Percentiles rank a stretch among this genome's conserved stretches.
These are phyloP conservation scores for Oikopleura dioica DNA, from an alignment of 23 tunicate species.

Conservation along the genomic window DNA sequence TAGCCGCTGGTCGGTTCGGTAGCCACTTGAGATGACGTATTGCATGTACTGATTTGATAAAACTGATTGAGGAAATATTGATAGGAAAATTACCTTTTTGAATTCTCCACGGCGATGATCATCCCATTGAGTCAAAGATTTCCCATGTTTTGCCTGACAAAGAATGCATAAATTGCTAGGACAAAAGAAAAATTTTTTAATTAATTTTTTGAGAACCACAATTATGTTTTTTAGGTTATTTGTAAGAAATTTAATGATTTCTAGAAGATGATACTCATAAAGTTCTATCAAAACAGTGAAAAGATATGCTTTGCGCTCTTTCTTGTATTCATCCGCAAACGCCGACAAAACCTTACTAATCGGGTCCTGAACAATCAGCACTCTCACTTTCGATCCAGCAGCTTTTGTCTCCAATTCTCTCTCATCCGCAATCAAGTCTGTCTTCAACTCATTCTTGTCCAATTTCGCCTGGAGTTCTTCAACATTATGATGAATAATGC, in stretches of 20 bases:
- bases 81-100: neutral
- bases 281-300: too few relatives aligned
- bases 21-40: neutral
- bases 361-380: conserved; percentile 8
- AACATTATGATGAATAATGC: conserved; percentile 9
- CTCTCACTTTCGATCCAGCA: neutral
- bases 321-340: conserved; percentile 4
- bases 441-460: neutral
- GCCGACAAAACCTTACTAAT: neutral
- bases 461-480: neutral
- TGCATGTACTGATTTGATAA: neutral
- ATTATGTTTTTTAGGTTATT: too few relatives aligned
- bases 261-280: too few relatives aligned
- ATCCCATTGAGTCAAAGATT: conserved; percentile 10
- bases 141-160: neutral
- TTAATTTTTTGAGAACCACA: too few relatives aligned
- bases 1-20: conserved; percentile 4
- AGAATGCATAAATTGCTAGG: too few relatives aligned
- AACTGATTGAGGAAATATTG: neutral
- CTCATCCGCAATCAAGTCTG: neutral
- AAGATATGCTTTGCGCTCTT: too few relatives aligned
- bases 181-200: too few relatives aligned
- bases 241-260: too few relatives aligned
- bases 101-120: neutral
- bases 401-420: neutral